Evolutionary conservation across 2,888 invertebrate species (phyloP).

Genomic region (Yponomeuta cagnagella): DNA sequence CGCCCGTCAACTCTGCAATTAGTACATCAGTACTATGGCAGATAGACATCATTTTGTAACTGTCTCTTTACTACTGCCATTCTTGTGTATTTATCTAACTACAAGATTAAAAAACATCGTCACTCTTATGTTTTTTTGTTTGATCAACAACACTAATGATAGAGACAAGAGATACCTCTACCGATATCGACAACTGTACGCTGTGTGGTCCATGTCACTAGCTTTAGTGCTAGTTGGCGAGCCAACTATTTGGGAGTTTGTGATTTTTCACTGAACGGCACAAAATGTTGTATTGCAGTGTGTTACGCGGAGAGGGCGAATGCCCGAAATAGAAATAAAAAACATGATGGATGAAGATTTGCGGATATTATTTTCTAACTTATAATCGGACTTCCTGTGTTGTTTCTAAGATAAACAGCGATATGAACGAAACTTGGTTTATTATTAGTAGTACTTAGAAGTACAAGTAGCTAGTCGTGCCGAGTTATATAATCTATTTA

Average conservation of each 20-base stretch:
- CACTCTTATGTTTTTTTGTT: too few species aligned
- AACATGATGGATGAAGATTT: slow-evolving; percentile 37
- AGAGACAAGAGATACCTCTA: too few species aligned
- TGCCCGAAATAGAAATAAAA: slow-evolving; percentile 49
- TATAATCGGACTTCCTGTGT: not conserved
- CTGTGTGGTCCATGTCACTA: not conserved
- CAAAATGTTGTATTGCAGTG: slow-evolving; percentile 32
- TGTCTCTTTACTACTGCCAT: too few species aligned
- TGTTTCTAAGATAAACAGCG: slow-evolving; percentile 2
- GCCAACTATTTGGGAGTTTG: slow-evolving; percentile 40
- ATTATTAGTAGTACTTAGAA: not conserved
- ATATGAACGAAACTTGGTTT: not conserved
- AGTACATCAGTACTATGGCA: too few species aligned
- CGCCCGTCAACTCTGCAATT: too few species aligned
- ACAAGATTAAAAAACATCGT: too few species aligned
- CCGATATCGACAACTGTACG: not conserved
- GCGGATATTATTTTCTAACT: slow-evolving; percentile 7
- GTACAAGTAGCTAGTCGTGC: too few species aligned
- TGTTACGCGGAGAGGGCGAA: slow-evolving; percentile 46
- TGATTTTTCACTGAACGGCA: slow-evolving; percentile 51
- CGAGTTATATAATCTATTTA: too few species aligned
- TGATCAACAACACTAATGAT: too few species aligned
- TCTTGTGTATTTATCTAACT: too few species aligned
- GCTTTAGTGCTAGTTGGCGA: slow-evolving; percentile 18
- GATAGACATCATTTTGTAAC: too few species aligned